These are phyloP conservation scores for Natator depressus DNA, from an alignment of 2,113 vertebrate genomes.

Conservation along the genomic window DNA sequence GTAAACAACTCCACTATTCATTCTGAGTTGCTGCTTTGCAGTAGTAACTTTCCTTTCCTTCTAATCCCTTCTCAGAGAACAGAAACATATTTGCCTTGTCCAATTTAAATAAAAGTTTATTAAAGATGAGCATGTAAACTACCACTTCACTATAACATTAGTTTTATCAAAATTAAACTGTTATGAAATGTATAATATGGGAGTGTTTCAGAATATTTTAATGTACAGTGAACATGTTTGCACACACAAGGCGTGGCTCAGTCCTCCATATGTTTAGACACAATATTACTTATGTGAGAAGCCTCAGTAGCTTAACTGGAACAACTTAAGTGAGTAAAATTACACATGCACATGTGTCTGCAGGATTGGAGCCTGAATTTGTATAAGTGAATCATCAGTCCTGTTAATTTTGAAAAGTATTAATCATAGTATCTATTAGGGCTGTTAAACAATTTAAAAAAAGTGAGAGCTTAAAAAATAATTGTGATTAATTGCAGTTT, in stretches of 20 bases:
- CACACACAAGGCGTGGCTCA: neutral
- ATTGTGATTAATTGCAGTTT: no score
- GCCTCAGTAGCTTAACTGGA: neutral
- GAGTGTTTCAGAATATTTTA: neutral
- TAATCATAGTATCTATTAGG: neutral
- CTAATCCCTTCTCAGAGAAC: fast-evolving
- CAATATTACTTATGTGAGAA: neutral
- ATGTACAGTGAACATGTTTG: neutral
- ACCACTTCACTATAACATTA: neutral
- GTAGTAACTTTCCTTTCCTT: neutral
- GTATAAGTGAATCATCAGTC: neutral
- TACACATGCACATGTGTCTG: neutral
- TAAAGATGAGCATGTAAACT: neutral
- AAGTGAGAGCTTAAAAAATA: no score
- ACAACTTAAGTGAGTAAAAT: neutral
- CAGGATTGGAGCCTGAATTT: neutral
- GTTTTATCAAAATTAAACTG: neutral
- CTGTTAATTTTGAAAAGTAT: neutral
- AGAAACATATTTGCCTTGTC: fast-evolving
- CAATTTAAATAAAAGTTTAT: neutral
- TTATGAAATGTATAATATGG: neutral
- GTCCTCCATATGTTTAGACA: neutral
- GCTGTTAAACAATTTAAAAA: neutral
- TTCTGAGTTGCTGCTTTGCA: neutral
- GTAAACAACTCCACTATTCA: neutral